These are phyloP conservation scores for Cardiocondyla obscurior DNA, from an alignment of 1,140 invertebrate species.

Conservation along the genomic window DNA sequence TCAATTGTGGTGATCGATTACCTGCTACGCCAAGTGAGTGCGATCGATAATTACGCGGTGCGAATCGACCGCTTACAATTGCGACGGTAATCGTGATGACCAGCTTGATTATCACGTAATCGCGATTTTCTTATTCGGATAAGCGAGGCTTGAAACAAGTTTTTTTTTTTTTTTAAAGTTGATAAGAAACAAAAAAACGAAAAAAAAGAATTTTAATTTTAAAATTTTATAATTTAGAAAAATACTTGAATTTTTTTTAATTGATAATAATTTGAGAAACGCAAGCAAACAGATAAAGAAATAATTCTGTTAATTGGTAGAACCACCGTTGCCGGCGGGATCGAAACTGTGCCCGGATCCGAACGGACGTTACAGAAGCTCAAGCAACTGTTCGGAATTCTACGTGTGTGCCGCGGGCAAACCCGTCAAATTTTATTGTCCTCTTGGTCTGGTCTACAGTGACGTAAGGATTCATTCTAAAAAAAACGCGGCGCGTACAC, in stretches of 20 bases:
- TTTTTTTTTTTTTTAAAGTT: not conserved
- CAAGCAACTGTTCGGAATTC: slow-evolving; percentile 87
- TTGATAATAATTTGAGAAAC: not conserved
- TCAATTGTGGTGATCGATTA: slow-evolving; percentile 86
- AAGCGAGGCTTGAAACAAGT: not conserved
- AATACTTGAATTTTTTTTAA: not conserved
- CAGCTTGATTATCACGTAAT: not conserved
- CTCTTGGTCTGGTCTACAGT: slow-evolving; percentile 86
- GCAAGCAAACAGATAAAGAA: not conserved
- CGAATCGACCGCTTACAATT: slow-evolving; percentile 5
- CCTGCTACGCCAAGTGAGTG: slow-evolving; percentile 77
- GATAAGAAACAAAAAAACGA: not conserved
- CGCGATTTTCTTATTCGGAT: not conserved
- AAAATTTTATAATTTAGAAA: not conserved
- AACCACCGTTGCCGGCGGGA: slow-evolving; percentile 80
- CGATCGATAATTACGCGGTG: not conserved
- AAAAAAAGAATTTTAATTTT: too few species aligned
- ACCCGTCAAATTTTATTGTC: slow-evolving; percentile 87
- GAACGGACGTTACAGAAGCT: slow-evolving; percentile 86
- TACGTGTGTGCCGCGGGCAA: slow-evolving; percentile 86
- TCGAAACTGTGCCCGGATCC: slow-evolving; percentile 80
- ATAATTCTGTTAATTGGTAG: slow-evolving; percentile 65
- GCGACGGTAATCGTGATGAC: not conserved
- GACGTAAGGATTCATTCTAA: slow-evolving; percentile 83
- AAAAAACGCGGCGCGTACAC: slow-evolving; percentile 1